Base-by-base conservation (phyloP, 2,888 invertebrate genomes). In the Dusona sp. region DNA sequence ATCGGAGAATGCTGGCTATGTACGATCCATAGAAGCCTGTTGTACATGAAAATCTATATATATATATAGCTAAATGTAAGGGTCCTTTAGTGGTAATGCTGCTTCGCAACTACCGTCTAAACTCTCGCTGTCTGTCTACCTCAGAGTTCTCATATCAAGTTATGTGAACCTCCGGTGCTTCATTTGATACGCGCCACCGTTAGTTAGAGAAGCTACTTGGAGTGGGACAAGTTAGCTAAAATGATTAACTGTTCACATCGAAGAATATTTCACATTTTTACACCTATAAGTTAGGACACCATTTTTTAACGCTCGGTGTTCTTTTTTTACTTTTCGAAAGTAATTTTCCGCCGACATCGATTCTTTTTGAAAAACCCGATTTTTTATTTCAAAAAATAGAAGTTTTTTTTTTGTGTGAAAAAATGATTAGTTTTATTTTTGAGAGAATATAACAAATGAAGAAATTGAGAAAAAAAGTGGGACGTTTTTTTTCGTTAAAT, bases 141-240 rank as follows among this genome's bases (percentile, higher is more conserved):
- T 61, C 42, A 25, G 67, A 83, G 68, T 86, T 83, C 85, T 61
- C 51, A 82, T 84, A 75, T 70, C 84, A 70, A 84, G 79, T 84
- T 84, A 42, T 79, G 42, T 45, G 77, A 38, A 33, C 29, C 22
- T 36, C 51, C 29, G 38, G 29, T 65, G 82, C 45, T 82, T 83
- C 79, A 82, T 79, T 84, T 64, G 75, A 29, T 73, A 82, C 25
- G 38, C 68, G n/a, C 36, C 25, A 78, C n/a, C 67, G 61, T 79
- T 16, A 42, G 67, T 54, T 45, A 51, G 19, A 61, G 70, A 72
- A 83, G 38, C 61, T 77, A 25, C 25, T 61, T 36, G 7, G 36
- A 73, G 51, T 11, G 54, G 36, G 38, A 29, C 38, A 73, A 79
- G 84, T 84, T 77, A 51, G 57, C 51, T 38, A 42, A 61, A 83